phyloP scores from a whole-genome alignment of 2,113 vertebrate species.

The Sigmodon hispidus region DNA sequence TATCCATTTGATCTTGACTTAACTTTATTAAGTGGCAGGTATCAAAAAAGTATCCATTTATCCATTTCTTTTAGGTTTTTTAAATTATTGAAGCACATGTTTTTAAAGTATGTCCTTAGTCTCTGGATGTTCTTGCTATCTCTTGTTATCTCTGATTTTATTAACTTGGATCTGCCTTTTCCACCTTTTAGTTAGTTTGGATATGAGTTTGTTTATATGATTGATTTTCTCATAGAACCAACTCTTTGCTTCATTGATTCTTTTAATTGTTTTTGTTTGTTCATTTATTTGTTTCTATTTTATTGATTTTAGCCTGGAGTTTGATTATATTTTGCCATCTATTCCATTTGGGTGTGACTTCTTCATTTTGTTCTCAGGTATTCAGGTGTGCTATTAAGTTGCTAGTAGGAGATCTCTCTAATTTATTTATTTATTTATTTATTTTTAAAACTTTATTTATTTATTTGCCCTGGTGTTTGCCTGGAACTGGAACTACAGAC shows the following conservation, averaged over 20 bases:
- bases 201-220: neutral
- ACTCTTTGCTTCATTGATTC: neutral
- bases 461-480: too few relatives aligned
- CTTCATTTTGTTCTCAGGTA: neutral
- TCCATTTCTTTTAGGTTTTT: neutral
- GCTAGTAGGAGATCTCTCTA: too few relatives aligned
- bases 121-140: neutral
- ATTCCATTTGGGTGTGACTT: neutral
- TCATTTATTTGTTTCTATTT: neutral
- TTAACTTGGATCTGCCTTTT: neutral
- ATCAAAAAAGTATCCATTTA: neutral
- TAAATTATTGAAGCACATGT: neutral
- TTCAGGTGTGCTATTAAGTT: too few relatives aligned
- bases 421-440: too few relatives aligned
- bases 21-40: neutral
- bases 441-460: too few relatives aligned
- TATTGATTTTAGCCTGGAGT: neutral
- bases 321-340: too few relatives aligned
- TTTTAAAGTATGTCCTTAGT: neutral
- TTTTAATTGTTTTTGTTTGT: neutral
- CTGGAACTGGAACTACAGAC: too few relatives aligned
- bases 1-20: too few relatives aligned
- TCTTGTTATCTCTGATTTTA: neutral
- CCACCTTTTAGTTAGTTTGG: neutral
- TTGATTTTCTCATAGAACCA: neutral